Evolutionary conservation across 1,140 invertebrate species (phyloP), one percentile per base, ranked within the genome.

Genomic region (Diorhabda carinulata): DNA sequence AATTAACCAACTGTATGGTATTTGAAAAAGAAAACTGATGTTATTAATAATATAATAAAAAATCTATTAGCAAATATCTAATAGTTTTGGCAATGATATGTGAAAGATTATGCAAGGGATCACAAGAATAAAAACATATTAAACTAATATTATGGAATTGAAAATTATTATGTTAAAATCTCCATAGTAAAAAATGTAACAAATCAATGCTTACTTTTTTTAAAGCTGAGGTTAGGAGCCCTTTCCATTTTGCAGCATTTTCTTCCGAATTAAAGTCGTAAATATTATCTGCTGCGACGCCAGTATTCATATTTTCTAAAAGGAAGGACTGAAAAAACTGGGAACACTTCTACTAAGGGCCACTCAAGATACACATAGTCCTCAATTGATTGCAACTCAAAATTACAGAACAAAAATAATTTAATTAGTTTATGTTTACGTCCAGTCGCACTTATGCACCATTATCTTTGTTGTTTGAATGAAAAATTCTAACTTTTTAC

Each of bases 231-330:
- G 92, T 88, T 83, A 96, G 93, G 56, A 96, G 85, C 73, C 92
- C 92, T 80, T 90, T 92, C 94, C 94, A 97, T 87, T 95, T 94
- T 72, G 87, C 86, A 72, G 87, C 86, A 83, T 95, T 96, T 81
- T 95, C 93, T 76, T 91, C 90, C 79, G 92, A 92, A 78, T 90
- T 88, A 82, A 96, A 95, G 84, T 95, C 92, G 84, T 94, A 95
- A 79, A 88, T 88, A 78, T 87, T 86, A 77, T 85, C 85, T 82
- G 71, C 74, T 57, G 75, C 72, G 56, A 75, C 74, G 63, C 66
- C 57, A 66, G 71, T 70, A 74, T 74, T 72, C 68, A 74, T 72
- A 74, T 74, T 74, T 72, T 45, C 47, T 52, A n/a, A n/a, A 52
- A 52, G n/a, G 45, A 52, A 52, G 47, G 47, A 52, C n/a, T 56